These are phyloP conservation scores for Uria aalge DNA, from an alignment of 2,113 vertebrate species.

Conservation along the genomic window DNA sequence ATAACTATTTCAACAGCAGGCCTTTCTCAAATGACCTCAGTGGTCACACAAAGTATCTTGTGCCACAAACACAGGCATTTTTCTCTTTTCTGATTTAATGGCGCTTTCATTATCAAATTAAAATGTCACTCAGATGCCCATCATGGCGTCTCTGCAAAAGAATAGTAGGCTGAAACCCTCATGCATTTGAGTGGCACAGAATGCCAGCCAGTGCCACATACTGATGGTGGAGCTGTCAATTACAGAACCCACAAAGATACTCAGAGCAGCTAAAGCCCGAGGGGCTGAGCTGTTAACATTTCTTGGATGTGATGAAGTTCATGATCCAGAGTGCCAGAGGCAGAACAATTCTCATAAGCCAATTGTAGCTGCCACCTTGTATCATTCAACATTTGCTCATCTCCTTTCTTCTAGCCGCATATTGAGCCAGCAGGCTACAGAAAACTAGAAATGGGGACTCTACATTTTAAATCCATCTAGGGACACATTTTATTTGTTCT, in stretches of 20 bases:
- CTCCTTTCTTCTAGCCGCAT: neutral
- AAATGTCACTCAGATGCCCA: constrained; percentile 68
- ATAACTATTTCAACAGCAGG: constrained; percentile 25
- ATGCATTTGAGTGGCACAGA: neutral
- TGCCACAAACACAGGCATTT: constrained; percentile 38
- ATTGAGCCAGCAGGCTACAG: neutral
- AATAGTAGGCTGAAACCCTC: constrained; percentile 55
- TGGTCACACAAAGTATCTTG: constrained; percentile 23
- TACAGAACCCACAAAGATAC: constrained; percentile 56
- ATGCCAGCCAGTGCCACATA: neutral
- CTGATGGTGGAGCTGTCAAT: constrained; percentile 28
- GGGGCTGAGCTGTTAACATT: constrained; percentile 59
- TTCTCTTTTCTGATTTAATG: constrained; percentile 8
- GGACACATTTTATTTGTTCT: neutral
- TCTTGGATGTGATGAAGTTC: constrained; percentile 55
- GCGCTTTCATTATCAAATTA: constrained; percentile 67
- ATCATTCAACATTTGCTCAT: constrained; percentile 56
- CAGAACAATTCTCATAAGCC: constrained; percentile 11
- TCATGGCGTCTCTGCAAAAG: constrained; percentile 39
- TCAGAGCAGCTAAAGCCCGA: constrained; percentile 38
- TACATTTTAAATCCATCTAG: neutral
- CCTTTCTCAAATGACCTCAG: constrained; percentile 34
- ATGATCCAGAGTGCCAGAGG: constrained; percentile 60
- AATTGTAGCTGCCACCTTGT: constrained; percentile 35
- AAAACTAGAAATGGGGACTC: constrained; percentile 1